These are phyloP conservation scores for Cheilosia pagana DNA, from an alignment of 2,888 invertebrate genomes.

Conservation along the genomic window DNA sequence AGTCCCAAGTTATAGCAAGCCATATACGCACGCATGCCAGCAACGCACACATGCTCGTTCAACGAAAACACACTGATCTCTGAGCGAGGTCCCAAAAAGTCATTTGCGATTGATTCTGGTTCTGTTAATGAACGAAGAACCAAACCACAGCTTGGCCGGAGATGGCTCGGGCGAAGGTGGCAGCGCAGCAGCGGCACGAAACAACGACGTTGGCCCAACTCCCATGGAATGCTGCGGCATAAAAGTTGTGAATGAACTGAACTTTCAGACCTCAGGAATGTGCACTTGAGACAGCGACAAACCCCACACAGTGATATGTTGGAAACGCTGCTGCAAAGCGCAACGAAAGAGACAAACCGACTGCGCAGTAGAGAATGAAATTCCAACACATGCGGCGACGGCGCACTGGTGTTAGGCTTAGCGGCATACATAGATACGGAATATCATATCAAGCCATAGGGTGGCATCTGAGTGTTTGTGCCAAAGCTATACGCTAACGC, in stretches of 20 bases:
- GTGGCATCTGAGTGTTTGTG: conserved; percentile 25
- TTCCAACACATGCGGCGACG: conserved; percentile 51
- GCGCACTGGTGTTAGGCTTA: conserved; percentile 32
- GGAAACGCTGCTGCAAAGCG: conserved; percentile 43
- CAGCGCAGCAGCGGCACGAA: conserved; percentile 33
- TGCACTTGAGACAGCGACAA: conserved; percentile 80
- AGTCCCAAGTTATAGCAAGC: conserved; percentile 21
- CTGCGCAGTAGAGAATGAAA: conserved; percentile 42
- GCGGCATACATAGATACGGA: conserved; percentile 1
- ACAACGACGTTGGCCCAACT: conserved; percentile 54
- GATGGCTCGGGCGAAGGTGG: conserved; percentile 20
- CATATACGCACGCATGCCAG: neutral
- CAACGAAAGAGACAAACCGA: conserved; percentile 55
- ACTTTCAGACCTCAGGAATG: conserved; percentile 81
- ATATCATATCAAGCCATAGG: conserved; percentile 1
- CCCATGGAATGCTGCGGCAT: conserved; percentile 71
- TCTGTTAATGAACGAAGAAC: conserved; percentile 74
- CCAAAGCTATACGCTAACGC: neutral
- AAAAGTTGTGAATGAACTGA: conserved; percentile 83
- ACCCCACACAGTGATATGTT: conserved; percentile 75
- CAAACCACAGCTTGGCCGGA: neutral
- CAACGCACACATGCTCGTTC: neutral
- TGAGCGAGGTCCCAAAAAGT: conserved; percentile 67
- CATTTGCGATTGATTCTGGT: conserved; percentile 75
- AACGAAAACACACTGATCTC: conserved; percentile 35